phyloP scores from a whole-genome alignment of 1,140 invertebrate species.

The Globodera ellingtonae region DNA sequence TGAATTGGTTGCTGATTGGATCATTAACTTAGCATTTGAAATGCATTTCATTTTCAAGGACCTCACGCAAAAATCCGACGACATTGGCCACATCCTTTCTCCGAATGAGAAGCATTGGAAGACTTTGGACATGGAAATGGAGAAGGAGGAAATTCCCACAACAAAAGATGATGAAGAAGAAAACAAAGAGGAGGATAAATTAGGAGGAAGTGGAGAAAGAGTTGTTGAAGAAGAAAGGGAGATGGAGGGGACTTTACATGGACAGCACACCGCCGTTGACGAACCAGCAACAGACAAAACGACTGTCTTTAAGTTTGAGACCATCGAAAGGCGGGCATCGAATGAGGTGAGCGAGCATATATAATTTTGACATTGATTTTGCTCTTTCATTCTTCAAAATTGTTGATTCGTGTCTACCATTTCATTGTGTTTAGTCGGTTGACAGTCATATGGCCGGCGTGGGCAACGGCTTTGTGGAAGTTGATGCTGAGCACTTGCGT shows the following conservation, averaged over 20 bases:
- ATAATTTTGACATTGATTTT: background rate
- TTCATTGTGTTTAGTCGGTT: constrained; percentile 9
- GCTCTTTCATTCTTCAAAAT: background rate
- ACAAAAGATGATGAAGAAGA: background rate
- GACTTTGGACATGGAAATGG: background rate
- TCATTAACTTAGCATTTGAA: background rate
- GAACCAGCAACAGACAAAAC: background rate
- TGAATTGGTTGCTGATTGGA: background rate
- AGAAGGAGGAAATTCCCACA: background rate
- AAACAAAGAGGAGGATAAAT: background rate
- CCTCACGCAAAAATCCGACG: background rate
- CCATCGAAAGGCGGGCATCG: constrained; percentile 30
- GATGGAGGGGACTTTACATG: background rate
- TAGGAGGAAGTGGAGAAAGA: constrained; percentile 25
- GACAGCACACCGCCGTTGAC: background rate
- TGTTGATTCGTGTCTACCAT: background rate
- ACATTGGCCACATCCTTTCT: background rate
- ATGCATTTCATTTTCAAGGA: background rate
- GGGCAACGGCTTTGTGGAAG: constrained; percentile 33
- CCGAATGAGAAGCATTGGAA: background rate
- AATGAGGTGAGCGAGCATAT: constrained; percentile 16
- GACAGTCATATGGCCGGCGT: constrained; percentile 23
- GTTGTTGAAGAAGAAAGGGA: constrained; percentile 2
- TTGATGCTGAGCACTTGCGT: constrained; percentile 32
- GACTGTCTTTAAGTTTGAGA: constrained; percentile 25